Evolutionary conservation across 1,140 invertebrate genomes (phyloP), one percentile per base, ranked within the genome.

Genomic region (Dreissena polymorpha): DNA sequence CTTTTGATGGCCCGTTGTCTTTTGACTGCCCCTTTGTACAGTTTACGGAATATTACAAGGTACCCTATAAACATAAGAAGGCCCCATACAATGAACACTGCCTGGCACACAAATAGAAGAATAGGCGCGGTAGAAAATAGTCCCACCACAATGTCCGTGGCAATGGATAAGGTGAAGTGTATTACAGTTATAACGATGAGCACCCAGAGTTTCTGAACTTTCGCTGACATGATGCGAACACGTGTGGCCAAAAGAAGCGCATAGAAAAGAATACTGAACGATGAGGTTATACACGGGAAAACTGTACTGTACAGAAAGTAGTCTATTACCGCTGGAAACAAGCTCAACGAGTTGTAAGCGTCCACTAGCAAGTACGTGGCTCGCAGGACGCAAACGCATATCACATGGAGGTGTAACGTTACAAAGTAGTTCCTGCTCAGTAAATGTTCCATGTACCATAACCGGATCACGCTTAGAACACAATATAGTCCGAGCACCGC

Each of bases 281-380:
- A 95, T 2, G 97, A 95, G 18, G 96, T 96, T 12, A 98, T 91
- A 72, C 97, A 95, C 74, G 97, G 97, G 78, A 90, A 88, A 65
- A 64, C 77, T 29, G 84, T 84, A 60, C 83, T 87, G 75, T 97
- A 95, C 5, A 98, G 90, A 18, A 98, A 95, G 83, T 96, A 95
- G 51, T 96, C 96, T 13, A 97, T 91, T 63, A 96, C 95, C n/a
- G 95, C 94, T 50, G 96, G 96, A 86, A 97, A 94, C 0, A 95
- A 96, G 64, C 95, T 94, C 77, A 95, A 95, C 10, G 96, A 95
- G 88, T 98, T 98, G 89, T 98, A 98, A 0, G 97, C 96, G 93
- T 98, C 97, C 88, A 97, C 96, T 85, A 97, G 96, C 68, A 98
- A 94, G 90, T 97, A 97, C 87, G 97, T 96, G 86, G 97, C 96